A percentile compares a stretch with the other conserved stretches of the same genome.
Conservation (phyloP, 2,888 invertebrate genomes). For the Drosophila anomelani region DNA sequence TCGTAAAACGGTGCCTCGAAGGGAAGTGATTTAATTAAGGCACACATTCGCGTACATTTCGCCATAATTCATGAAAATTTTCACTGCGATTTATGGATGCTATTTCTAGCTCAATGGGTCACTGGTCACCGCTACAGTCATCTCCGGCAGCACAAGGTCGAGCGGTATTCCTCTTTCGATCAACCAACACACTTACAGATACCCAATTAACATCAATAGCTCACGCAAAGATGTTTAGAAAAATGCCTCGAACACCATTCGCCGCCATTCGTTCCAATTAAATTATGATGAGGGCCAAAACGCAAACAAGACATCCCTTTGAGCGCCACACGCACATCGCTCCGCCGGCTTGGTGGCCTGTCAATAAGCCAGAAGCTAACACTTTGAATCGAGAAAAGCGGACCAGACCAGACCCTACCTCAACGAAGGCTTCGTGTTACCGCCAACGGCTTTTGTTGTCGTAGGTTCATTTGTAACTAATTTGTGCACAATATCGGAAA, state of each 20-base stretch:
- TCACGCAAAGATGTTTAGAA: conserved; percentile 57
- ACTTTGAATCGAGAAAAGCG: not conserved
- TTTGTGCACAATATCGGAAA: conserved; percentile 76
- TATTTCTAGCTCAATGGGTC: conserved; percentile 33
- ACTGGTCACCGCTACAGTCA: conserved; percentile 2
- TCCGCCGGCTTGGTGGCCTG: conserved; percentile 36
- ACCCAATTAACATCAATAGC: conserved; percentile 23
- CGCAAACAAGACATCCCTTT: conserved; percentile 41
- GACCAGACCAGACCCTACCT: conserved; percentile 26
- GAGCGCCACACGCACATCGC: conserved; percentile 48
- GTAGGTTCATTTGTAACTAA: conserved; percentile 78
- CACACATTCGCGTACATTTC: conserved; percentile 23
- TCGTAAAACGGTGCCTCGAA: conserved; percentile 32
- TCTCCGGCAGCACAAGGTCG: conserved; percentile 1
- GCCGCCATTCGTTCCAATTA: conserved; percentile 48
- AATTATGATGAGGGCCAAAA: conserved; percentile 34
- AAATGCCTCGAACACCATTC: conserved; percentile 29
- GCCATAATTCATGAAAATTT: conserved; percentile 35
- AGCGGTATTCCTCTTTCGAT: not conserved
- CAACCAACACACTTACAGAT: conserved; percentile 9
- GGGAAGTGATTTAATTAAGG: conserved; percentile 45
- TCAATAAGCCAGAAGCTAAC: conserved; percentile 52
- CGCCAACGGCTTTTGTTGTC: conserved; percentile 66
- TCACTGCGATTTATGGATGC: conserved; percentile 17
- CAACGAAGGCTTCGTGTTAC: conserved; percentile 66